Base-by-base conservation (phyloP, 1,140 invertebrate species). In the Aporrectodea caliginosa region DNA sequence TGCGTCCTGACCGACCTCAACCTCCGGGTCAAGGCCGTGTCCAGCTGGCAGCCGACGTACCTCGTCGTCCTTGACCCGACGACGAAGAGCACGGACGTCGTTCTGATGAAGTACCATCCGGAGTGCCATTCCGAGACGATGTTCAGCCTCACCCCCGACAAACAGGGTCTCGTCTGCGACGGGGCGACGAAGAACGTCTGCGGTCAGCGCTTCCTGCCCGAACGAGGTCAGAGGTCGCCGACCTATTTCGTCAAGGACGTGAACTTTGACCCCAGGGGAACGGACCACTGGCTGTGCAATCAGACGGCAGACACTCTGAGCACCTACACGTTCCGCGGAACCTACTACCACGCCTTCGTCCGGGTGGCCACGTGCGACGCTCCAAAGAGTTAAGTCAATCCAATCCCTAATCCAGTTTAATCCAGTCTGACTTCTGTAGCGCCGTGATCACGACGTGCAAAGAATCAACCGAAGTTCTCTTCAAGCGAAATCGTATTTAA, bases 1-100 rank as follows among this genome's bases (percentile, higher is more conserved):
- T 80, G 79, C 34, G 79, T 80, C 22, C 79, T 80, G 30, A 80
- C 0, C 29, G 79, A 80, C 75, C 75, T 80, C n/a, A n/a, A 78
- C 12, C 27, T 80, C 73, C 31, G 35, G 30, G 31, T 80, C 35
- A 29, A 72, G 58, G 70, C 71, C n/a, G 34, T 70, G 1, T 35
- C 75, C 22, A 58, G 75, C n/a, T 80, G 79, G 79, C 79, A 80
- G 16, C 79, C 79, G 75, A 78, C 79, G 1, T 80, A 77, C 27
- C 1, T 80, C 14, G 69, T 43, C 16, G 69, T 69, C 1, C 77
- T 75, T 69, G 69, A 80, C 71, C 75, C 75, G 27, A 29, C 32
- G 0, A 34, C 68, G 35, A 80, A 77, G 70, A 33, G 27, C 1
- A 77, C 35, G 22, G 32, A 69, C 0, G 35, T 73, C 1, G 29